A percentile compares a stretch with the other conserved stretches of the same genome.
Evolutionary conservation across 1,140 invertebrate genomes (phyloP).

Genomic region (Telenomus remus): DNA sequence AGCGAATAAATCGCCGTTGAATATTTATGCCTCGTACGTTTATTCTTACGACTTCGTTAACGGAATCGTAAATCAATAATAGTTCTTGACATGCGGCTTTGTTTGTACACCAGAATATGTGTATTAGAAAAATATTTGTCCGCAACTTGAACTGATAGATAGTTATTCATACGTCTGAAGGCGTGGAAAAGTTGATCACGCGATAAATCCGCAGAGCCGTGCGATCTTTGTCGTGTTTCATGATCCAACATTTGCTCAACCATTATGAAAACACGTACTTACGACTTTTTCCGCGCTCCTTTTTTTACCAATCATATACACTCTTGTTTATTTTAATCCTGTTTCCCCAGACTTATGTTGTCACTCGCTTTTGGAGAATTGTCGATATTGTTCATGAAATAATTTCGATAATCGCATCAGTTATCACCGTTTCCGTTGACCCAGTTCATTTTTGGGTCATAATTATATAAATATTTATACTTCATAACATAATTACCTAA

Average conservation of each 20-base stretch:
- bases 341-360: too few relatives aligned
- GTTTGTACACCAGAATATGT: conserved; percentile 27
- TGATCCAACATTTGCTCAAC: conserved; percentile 10
- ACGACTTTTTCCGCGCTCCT: not conserved
- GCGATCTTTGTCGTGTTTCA: conserved; percentile 8
- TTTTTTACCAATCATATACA: not conserved
- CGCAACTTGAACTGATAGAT: conserved; percentile 39
- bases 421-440: too few relatives aligned
- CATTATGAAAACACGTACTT: conserved; percentile 2
- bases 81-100: conserved; percentile 49
- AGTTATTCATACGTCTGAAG: conserved; percentile 37
- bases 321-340: too few relatives aligned
- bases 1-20: conserved; percentile 46
- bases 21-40: conserved; percentile 42
- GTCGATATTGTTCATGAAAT: too few relatives aligned
- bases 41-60: conserved; percentile 46
- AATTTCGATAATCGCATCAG: too few relatives aligned
- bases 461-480: too few relatives aligned
- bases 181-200: conserved; percentile 41
- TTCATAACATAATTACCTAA: too few relatives aligned
- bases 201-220: conserved; percentile 22
- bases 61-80: conserved; percentile 50
- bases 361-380: too few relatives aligned
- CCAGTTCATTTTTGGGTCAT: too few relatives aligned
- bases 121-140: conserved; percentile 44